Base-by-base conservation (phyloP, 2,113 vertebrate genomes). In the Gymnocephalus cernua region DNA sequence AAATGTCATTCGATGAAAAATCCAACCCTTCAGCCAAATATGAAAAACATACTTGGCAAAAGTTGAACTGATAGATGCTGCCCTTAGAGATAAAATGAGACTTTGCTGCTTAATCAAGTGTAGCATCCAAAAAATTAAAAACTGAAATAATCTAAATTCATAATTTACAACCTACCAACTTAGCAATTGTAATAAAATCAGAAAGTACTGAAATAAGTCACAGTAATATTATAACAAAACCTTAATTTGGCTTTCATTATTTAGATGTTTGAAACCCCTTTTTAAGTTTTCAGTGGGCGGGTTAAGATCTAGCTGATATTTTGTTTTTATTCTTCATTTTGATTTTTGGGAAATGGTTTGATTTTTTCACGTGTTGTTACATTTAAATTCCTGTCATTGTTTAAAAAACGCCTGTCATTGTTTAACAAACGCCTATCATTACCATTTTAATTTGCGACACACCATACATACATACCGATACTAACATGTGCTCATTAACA, bases 401-500 rank as follows among this genome's bases (percentile, higher is more conserved):
- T 90, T 78, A 35, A 82, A 41, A 74, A 67, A 81, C 53, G 82
- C 80, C 75, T 73, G 38, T 83, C 86, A 89, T 91, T 59, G 77
- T 87, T 90, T 78, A 35, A 82, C 11, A 74, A 67, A 81, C 53
- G 82, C 80, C 75, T 73, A 44, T 83, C 86, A 89, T 91, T 59
- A 25, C 62, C 76, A 80, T 84, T 86, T 91, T 95, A 53, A 89
- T 90, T 94, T 94, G 82, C 84, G 69, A 86, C 75, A 63, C 82
- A 82, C 73, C 82, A 61, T 82, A 75, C 88, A 80, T 44, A 74
- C 6, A 66, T 61, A 53, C 70, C 47, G 8, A 19, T 84, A 92
- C 92, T 93, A 93, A 94, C 79, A 86, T 74, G 35, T n/a, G 51
- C 38, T 77, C 92, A 92, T 88, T 91, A 93, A 92, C 91, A 82